These are phyloP conservation scores for Campoletis raptor DNA, from an alignment of 2,888 invertebrate species.

Conservation along the genomic window DNA sequence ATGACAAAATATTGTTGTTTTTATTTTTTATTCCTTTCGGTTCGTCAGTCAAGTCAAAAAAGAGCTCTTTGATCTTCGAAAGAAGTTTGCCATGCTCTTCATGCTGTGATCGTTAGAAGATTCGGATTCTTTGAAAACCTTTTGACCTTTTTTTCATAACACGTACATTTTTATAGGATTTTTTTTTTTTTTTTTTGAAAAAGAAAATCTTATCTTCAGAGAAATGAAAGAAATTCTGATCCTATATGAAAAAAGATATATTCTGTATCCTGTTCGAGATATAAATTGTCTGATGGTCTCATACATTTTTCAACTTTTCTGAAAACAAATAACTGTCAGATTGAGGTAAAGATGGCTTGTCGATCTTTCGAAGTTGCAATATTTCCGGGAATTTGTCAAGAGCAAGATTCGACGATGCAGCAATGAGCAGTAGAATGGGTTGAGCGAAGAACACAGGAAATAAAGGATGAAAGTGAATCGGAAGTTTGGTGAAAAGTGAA, in stretches of 20 bases:
- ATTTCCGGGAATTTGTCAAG: slow-evolving; percentile 49
- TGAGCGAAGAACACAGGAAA: slow-evolving; percentile 54
- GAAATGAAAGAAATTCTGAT: background rate
- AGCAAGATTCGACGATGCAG: background rate
- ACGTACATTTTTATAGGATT: background rate
- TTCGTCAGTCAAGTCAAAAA: background rate
- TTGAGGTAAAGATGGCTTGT: slow-evolving; percentile 2
- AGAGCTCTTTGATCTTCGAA: slow-evolving; percentile 59
- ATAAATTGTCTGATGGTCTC: background rate
- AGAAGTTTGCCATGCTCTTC: slow-evolving; percentile 25
- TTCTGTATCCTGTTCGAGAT: background rate
- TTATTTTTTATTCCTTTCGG: background rate
- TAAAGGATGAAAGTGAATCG: slow-evolving; percentile 51
- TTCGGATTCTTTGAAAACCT: background rate
- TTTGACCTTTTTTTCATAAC: background rate
- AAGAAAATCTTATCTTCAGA: background rate
- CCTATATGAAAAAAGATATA: background rate
- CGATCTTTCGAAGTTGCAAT: slow-evolving; percentile 50
- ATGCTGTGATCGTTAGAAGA: slow-evolving; percentile 25
- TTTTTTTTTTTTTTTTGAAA: background rate
- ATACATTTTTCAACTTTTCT: background rate
- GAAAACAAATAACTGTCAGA: slow-evolving; percentile 58
- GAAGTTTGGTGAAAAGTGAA: slow-evolving; percentile 44
- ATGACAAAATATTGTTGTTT: slow-evolving; percentile 7
- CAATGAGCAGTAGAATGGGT: slow-evolving; percentile 22